These are phyloP conservation scores for Drosophila tsacasi DNA, from an alignment of 1,140 invertebrate genomes.

Conservation along the genomic window DNA sequence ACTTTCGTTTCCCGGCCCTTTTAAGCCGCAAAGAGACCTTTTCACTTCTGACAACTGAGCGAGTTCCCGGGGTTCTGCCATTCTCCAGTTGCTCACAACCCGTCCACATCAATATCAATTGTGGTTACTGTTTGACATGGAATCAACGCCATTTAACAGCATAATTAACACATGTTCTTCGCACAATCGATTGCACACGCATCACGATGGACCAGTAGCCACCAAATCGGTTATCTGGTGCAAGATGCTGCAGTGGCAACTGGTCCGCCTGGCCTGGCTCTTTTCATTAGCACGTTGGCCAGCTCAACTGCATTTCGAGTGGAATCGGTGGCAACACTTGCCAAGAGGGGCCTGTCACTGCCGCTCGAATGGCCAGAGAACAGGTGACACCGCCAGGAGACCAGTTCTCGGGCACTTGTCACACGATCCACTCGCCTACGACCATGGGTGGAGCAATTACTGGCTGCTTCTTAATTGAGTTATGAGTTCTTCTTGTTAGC, in stretches of 20 bases:
- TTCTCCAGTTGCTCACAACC: slow-evolving; percentile 37
- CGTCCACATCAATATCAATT: slow-evolving; percentile 59
- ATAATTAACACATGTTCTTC: slow-evolving; percentile 81
- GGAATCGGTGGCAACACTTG: slow-evolving; percentile 14
- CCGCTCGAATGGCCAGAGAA: slow-evolving; percentile 33
- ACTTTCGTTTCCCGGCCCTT: slow-evolving; percentile 45
- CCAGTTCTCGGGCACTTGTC: slow-evolving; percentile 32
- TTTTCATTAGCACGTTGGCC: slow-evolving; percentile 70
- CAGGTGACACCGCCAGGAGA: slow-evolving; percentile 32
- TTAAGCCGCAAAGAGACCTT: slow-evolving; percentile 5
- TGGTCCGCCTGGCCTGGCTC: slow-evolving; percentile 32
- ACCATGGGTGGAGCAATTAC: slow-evolving; percentile 32
- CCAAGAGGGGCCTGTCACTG: slow-evolving; percentile 24
- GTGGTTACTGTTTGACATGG: slow-evolving; percentile 62
- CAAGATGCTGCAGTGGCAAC: slow-evolving; percentile 55
- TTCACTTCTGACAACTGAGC: slow-evolving; percentile 5
- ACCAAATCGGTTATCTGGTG: slow-evolving; percentile 70
- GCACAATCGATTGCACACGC: slow-evolving; percentile 79
- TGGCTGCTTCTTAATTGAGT: slow-evolving; percentile 62
- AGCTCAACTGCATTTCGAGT: slow-evolving; percentile 39
- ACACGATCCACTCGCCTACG: slow-evolving; percentile 39
- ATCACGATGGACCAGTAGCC: slow-evolving; percentile 60
- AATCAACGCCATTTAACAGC: slow-evolving; percentile 72
- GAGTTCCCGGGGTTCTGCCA: slow-evolving; percentile 6
- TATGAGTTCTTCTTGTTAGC: slow-evolving; percentile 61